Evolutionary conservation across 2,797 vertebrate genomes (phyloP).

Genomic region (Anas flavirostris): DNA sequence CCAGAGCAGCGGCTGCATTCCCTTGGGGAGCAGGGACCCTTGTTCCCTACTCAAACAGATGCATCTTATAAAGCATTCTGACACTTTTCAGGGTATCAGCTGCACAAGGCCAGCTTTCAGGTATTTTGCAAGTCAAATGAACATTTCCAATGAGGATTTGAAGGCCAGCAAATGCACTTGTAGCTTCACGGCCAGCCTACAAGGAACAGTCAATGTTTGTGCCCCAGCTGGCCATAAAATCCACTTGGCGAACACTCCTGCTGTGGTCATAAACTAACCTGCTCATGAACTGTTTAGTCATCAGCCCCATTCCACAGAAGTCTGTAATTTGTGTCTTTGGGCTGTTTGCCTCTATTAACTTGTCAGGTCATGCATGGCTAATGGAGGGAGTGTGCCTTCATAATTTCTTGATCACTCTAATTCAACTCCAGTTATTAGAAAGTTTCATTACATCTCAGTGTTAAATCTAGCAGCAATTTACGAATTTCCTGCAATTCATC

Average conservation of each 20-base stretch:
- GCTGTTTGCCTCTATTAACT: slow-evolving; percentile 45
- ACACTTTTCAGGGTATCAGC: neutral
- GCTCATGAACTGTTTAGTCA: slow-evolving; percentile 56
- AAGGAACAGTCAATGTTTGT: neutral
- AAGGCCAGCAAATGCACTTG: neutral
- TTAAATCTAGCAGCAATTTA: slow-evolving; percentile 9
- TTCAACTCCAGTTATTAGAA: slow-evolving; percentile 63
- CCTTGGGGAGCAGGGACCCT: neutral
- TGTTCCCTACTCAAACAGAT: neutral
- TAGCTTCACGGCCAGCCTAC: neutral
- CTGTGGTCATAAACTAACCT: slow-evolving; percentile 36
- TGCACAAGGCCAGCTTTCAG: neutral
- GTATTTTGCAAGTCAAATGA: neutral
- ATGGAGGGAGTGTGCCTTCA: slow-evolving; percentile 60
- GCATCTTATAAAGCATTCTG: neutral
- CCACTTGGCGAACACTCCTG: slow-evolving; percentile 7
- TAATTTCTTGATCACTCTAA: slow-evolving; percentile 56
- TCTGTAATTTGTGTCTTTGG: slow-evolving; percentile 63
- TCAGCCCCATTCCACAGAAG: slow-evolving; percentile 34
- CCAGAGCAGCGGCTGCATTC: rapidly evolving
- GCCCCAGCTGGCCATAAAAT: slow-evolving; percentile 22
- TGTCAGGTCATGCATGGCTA: slow-evolving; percentile 53
- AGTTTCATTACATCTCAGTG: slow-evolving; percentile 43
- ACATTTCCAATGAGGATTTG: neutral
- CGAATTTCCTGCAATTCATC: slow-evolving; percentile 9